phyloP scores from a whole-genome alignment of 2,797 vertebrate genomes.

The Coluber constrictor region DNA sequence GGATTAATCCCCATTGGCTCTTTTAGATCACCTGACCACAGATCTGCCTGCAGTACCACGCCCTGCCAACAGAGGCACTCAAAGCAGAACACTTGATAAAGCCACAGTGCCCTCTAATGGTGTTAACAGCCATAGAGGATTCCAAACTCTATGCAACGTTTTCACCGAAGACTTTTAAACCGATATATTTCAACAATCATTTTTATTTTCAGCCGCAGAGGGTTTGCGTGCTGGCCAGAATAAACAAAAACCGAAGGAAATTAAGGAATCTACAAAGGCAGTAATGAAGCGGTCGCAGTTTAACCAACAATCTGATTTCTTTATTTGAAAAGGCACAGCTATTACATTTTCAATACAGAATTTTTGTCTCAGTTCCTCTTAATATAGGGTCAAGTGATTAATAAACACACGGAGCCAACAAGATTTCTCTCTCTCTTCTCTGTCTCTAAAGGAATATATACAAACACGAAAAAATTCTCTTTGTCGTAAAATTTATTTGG shows the following conservation, averaged over 20 bases:
- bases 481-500: conserved; percentile 49
- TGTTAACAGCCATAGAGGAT: too few species aligned
- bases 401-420: conserved; percentile 68
- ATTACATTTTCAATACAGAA: conserved; percentile 70
- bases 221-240: not conserved
- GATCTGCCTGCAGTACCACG: not conserved
- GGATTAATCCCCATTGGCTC: not conserved
- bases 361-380: conserved; percentile 62
- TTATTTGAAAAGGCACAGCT: conserved; percentile 78
- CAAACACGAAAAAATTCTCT: conserved; percentile 62
- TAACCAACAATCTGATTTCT: conserved; percentile 74
- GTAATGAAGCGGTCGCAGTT: not conserved
- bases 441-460: conserved; percentile 71
- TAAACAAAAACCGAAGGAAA: not conserved
- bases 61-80: not conserved
- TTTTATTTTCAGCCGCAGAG: not conserved
- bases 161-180: not conserved
- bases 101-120: not conserved
- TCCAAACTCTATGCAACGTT: not conserved
- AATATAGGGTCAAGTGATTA: conserved; percentile 61
- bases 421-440: conserved; percentile 45
- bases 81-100: not conserved
- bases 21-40: not conserved
- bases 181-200: not conserved
- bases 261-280: not conserved